phyloP scores from a whole-genome alignment of 2,113 vertebrate species.

The Galeopterus variegatus region DNA sequence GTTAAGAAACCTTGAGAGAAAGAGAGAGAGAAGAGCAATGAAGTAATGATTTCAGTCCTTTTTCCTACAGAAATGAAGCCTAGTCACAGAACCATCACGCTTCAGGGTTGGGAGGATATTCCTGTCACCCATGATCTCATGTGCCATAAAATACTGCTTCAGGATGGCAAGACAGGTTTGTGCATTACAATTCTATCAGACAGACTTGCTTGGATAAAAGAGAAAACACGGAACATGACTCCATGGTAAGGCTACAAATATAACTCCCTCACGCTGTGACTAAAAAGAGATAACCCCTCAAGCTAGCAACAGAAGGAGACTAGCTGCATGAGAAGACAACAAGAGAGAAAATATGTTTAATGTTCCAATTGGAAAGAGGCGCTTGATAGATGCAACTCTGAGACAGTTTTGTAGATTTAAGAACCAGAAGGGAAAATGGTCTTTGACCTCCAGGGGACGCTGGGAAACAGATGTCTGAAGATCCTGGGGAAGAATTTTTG shows the following conservation, averaged over 20 bases:
- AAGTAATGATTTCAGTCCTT: not conserved
- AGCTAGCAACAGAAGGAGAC: slow-evolving; percentile 75
- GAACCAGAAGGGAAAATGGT: slow-evolving; percentile 73
- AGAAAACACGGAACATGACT: not conserved
- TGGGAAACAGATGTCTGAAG: slow-evolving; percentile 72
- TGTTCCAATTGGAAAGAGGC: slow-evolving; percentile 52
- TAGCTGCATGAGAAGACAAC: slow-evolving; percentile 69
- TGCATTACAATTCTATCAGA: slow-evolving; percentile 2
- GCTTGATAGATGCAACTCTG: not conserved
- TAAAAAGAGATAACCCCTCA: slow-evolving; percentile 67
- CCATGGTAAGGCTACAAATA: slow-evolving; percentile 42
- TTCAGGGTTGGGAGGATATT: not conserved
- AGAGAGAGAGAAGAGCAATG: not conserved
- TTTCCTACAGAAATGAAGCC: not conserved
- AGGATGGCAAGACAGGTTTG: not conserved
- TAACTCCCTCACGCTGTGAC: slow-evolving; percentile 26
- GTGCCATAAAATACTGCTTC: not conserved
- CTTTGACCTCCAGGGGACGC: slow-evolving; percentile 65
- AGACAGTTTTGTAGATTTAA: slow-evolving; percentile 15
- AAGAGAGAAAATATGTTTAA: slow-evolving; percentile 73
- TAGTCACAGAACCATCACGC: not conserved
- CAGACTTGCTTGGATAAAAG: slow-evolving; percentile 39
- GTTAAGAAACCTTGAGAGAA: not conserved
- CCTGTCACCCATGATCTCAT: not conserved
- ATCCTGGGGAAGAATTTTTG: slow-evolving; percentile 59